Evolutionary conservation across 2,888 invertebrate genomes (phyloP), one percentile per base, ranked within the genome.

Genomic region (Aphodius granarius): DNA sequence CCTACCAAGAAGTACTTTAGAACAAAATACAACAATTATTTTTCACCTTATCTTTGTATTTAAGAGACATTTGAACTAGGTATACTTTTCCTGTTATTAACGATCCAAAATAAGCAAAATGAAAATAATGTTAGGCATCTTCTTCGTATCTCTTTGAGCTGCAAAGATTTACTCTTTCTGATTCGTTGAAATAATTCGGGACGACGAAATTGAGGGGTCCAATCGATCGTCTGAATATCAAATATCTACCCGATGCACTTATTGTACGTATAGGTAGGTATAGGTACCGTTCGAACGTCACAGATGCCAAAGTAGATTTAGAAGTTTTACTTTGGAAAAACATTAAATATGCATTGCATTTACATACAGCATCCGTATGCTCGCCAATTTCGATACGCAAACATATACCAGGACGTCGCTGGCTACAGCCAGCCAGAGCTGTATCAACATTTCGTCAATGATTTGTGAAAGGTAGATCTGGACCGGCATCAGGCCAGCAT

Each of bases 341-440:
- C 68, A 68, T 68, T 68, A 68, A 68, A 68, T 22, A 21, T 68
- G 20, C 68, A 68, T 68, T 68, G 68, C 68, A 68, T 68, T 68
- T 68, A 68, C 68, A 68, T 68, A 68, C 20, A 21, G 20, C 68
- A 3, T 19, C 43, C 43, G 43, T 43, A 43, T 43, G 43, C 43
- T 43, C 13, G 43, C 43, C 43, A 6, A 13, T 43, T 43, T 6
- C 43, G 6, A 6, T 43, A 43, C 43, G 43, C 43, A 43, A 43
- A 43, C 43, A 43, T 43, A n/a, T n/a, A n/a, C n/a, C n/a, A n/a
- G 43, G 9, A 43, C 43, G 43, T 43, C 13, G 9, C 9, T 43
- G 6, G 1, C 43, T 43, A 13, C 43, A 3, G 43, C 43, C 43
- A 43, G 43, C 43, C 13, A 9, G 6, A 13, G 9, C 13, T 43